Evolutionary conservation across 2,113 vertebrate species (phyloP).

Genomic region (Antechinus flavipes): DNA sequence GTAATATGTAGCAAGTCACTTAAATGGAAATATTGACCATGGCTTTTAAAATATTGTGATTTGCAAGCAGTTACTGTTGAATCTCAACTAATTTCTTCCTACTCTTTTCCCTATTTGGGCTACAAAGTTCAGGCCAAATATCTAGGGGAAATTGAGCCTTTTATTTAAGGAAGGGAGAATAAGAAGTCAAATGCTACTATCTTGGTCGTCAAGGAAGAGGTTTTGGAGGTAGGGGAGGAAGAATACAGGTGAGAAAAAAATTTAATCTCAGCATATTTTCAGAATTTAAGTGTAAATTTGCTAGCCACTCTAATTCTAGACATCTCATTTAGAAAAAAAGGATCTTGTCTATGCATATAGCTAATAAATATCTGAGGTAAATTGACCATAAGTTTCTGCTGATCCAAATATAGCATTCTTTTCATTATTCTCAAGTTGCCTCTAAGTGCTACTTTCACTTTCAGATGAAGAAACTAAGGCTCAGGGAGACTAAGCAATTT

Average conservation of each 20-base stretch:
- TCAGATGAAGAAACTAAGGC: neutral
- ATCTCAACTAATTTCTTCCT: constrained; percentile 38
- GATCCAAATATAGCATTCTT: neutral
- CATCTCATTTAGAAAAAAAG: neutral
- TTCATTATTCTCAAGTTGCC: neutral
- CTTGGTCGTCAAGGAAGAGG: constrained; percentile 55
- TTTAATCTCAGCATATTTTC: neutral
- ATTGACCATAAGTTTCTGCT: neutral
- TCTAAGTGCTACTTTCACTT: neutral
- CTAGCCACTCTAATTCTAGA: neutral
- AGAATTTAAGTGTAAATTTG: neutral
- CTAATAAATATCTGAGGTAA: neutral
- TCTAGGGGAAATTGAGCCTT: constrained; percentile 69
- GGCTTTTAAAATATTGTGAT: neutral
- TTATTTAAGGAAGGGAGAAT: constrained; percentile 67
- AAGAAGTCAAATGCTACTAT: constrained; percentile 73
- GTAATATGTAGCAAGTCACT: neutral
- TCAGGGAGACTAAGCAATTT: neutral
- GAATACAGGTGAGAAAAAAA: neutral
- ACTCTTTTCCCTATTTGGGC: constrained; percentile 34
- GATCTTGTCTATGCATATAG: neutral
- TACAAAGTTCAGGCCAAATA: constrained; percentile 68
- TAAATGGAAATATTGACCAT: neutral
- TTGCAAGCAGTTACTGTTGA: neutral
- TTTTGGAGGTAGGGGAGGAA: neutral